These are phyloP conservation scores for Heliconius aoede DNA, from an alignment of 2,888 invertebrate genomes.

Conservation along the genomic window DNA sequence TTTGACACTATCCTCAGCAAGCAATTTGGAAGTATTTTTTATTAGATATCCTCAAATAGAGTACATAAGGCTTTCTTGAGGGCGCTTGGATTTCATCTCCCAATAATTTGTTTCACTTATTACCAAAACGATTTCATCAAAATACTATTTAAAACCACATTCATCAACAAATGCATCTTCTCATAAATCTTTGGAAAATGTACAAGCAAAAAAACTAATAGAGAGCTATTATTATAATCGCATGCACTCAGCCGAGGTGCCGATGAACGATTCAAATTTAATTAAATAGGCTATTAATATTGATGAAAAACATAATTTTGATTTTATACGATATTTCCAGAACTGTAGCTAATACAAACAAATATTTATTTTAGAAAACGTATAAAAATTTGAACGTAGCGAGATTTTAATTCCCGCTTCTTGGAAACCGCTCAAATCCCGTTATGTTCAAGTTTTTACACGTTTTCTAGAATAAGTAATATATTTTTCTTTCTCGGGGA, in stretches of 20 bases:
- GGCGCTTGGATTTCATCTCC: not conserved
- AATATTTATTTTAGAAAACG: too few species aligned
- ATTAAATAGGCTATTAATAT: conserved; percentile 7
- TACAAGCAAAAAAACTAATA: conserved; percentile 1
- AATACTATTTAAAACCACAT: not conserved
- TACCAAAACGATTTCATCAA: not conserved
- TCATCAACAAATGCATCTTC: not conserved
- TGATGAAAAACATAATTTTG: not conserved
- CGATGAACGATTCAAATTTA: not conserved
- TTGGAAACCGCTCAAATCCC: too few species aligned
- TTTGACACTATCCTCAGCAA: not conserved
- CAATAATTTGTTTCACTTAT: too few species aligned
- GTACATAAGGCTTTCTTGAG: not conserved
- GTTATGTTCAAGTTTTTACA: too few species aligned
- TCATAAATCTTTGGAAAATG: not conserved
- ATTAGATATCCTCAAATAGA: not conserved
- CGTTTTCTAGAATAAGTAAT: too few species aligned
- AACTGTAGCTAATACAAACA: not conserved
- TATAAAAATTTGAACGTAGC: too few species aligned
- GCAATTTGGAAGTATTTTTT: not conserved
- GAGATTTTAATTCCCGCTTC: too few species aligned
- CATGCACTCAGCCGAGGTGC: not conserved
- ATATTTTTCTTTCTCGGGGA: too few species aligned
- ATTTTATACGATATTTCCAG: not conserved
- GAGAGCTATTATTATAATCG: conserved; percentile 5